These are phyloP conservation scores for Anthonomus grandis DNA, from an alignment of 1,140 invertebrate species.

Conservation along the genomic window DNA sequence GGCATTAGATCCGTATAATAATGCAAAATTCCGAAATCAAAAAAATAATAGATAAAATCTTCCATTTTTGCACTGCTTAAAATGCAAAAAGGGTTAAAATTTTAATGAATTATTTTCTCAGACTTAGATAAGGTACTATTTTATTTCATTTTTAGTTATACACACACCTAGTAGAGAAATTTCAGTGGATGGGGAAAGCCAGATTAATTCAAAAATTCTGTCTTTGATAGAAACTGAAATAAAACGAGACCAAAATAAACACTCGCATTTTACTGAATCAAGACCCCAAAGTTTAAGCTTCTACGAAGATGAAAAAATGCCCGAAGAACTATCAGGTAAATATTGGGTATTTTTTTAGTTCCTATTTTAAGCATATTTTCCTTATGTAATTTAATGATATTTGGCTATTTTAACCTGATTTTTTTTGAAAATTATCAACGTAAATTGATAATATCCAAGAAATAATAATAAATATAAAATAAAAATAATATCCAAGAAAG, in stretches of 20 bases:
- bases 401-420: too few species aligned
- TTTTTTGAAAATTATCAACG: too few species aligned
- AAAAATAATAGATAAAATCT: too few species aligned
- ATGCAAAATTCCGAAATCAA: too few species aligned
- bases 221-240: constrained; percentile 59
- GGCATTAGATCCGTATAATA: too few species aligned
- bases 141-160: constrained; percentile 17
- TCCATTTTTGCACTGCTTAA: neutral
- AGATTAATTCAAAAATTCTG: constrained; percentile 58
- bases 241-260: constrained; percentile 48
- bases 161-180: constrained; percentile 47
- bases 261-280: constrained; percentile 46
- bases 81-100: neutral
- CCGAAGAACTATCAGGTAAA: constrained; percentile 45
- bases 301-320: constrained; percentile 48
- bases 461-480: neutral
- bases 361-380: too few species aligned
- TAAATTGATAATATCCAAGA: neutral
- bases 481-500: too few species aligned
- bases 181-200: constrained; percentile 55
- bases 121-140: neutral
- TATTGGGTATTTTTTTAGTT: neutral
- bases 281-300: constrained; percentile 48
- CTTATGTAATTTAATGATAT: too few species aligned
- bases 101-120: neutral